Conservation (phyloP, 1,140 invertebrate species). For the Hyles vespertilio region DNA sequence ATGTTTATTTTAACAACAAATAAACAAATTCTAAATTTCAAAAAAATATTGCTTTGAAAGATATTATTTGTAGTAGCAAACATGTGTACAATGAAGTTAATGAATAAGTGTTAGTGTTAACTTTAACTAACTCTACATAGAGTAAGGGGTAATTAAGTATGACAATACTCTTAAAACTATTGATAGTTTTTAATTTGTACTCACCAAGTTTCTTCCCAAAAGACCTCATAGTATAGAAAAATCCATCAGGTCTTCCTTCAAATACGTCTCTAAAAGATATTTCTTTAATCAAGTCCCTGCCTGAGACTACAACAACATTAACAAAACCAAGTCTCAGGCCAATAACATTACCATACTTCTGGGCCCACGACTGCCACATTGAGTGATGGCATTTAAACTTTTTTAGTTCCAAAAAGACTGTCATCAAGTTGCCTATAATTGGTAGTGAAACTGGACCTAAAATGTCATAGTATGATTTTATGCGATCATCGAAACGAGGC, state of each 20-base stretch:
- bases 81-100: too few species aligned
- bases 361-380: conserved; percentile 53
- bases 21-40: too few species aligned
- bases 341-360: conserved; percentile 82
- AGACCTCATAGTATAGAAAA: conserved; percentile 79
- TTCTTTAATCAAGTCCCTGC: conserved; percentile 78
- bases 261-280: conserved; percentile 79
- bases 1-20: too few species aligned
- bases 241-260: conserved; percentile 82
- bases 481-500: too few species aligned
- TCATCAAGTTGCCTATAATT: conserved; percentile 50
- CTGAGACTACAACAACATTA: conserved; percentile 79
- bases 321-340: conserved; percentile 75
- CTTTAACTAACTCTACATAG: too few species aligned
- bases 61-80: too few species aligned
- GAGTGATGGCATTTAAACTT: conserved; percentile 46
- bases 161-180: background rate
- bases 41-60: too few species aligned
- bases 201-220: conserved; percentile 81
- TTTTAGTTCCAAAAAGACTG: conserved; percentile 42
- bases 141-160: too few species aligned
- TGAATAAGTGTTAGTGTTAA: too few species aligned
- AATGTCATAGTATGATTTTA: conserved; percentile 15
- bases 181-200: conserved; percentile 9
- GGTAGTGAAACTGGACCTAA: conserved; percentile 53